Percentiles rank a stretch among this genome's conserved stretches.
These are phyloP conservation scores for Euzophera pinguis DNA, from an alignment of 2,888 invertebrate species.

Conservation along the genomic window DNA sequence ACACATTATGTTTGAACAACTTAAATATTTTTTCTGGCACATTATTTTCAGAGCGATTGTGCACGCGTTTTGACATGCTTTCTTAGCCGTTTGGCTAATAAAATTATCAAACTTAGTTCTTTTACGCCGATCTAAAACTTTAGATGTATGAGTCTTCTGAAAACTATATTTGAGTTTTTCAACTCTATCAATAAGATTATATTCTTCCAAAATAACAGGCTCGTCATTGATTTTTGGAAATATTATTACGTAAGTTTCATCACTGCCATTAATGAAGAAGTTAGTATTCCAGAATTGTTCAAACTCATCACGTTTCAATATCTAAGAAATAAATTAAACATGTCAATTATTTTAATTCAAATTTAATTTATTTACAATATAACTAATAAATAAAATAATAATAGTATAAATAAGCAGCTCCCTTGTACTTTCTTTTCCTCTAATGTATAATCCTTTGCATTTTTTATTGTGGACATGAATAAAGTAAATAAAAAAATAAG, in stretches of 20 bases:
- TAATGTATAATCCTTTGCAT: too few species aligned
- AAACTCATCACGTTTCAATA: not conserved
- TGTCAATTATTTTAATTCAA: not conserved
- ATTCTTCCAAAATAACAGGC: not conserved
- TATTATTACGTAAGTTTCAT: not conserved
- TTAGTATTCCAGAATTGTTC: not conserved
- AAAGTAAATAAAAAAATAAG: too few species aligned
- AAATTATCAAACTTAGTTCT: not conserved
- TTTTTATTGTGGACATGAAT: too few species aligned
- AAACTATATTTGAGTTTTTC: not conserved
- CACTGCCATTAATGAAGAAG: not conserved
- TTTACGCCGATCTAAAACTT: not conserved
- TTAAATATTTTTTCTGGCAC: slow-evolving; percentile 17
- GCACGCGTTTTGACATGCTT: slow-evolving; percentile 17
- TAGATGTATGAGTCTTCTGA: not conserved
- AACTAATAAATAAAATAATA: too few species aligned
- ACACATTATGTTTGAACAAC: slow-evolving; percentile 28
- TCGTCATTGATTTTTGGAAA: not conserved
- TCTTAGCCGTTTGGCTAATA: slow-evolving; percentile 1
- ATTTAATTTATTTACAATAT: too few species aligned
- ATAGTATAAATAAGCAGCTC: too few species aligned
- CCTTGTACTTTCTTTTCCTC: too few species aligned
- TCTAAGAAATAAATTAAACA: not conserved
- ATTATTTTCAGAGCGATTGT: slow-evolving; percentile 14
- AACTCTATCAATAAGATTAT: not conserved